Evolutionary conservation across 1,140 invertebrate genomes (phyloP).

Genomic region (Mya arenaria): DNA sequence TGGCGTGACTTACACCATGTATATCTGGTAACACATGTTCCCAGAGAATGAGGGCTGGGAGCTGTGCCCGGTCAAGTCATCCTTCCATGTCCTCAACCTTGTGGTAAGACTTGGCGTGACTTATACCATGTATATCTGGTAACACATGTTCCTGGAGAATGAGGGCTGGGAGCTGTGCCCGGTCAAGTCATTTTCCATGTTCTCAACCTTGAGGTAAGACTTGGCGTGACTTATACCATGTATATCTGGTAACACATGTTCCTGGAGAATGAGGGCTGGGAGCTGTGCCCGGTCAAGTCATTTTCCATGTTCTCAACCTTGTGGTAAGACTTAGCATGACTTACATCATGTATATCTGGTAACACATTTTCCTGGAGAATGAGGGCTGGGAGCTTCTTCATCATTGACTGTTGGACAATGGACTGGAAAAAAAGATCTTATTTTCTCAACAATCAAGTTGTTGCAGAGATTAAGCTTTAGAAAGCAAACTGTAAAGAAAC

Average conservation of each 20-base stretch:
- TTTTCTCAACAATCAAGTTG: too few species aligned
- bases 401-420: conserved; percentile 97
- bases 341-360: too few species aligned
- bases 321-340: conserved; percentile 85
- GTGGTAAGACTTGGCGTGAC: conserved; percentile 85
- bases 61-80: conserved; percentile 92
- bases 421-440: too few species aligned
- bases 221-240: too few species aligned
- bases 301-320: conserved; percentile 91
- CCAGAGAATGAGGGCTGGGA: conserved; percentile 99
- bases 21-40: conserved; percentile 94
- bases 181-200: conserved; percentile 94
- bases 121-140: too few species aligned
- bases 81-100: conserved; percentile 90
- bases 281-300: conserved; percentile 93
- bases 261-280: conserved; percentile 98
- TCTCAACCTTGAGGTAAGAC: conserved; percentile 87
- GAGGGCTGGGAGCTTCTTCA: conserved; percentile 97
- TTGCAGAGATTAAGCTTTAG: too few species aligned
- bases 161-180: conserved; percentile 98
- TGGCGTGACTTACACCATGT: too few species aligned
- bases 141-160: conserved; percentile 96
- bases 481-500: too few species aligned
- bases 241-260: too few species aligned
- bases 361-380: conserved; percentile 96